Evolutionary conservation across 2,888 invertebrate species (phyloP), one percentile per base, ranked within the genome.

Genomic region (Nycteola revayana): DNA sequence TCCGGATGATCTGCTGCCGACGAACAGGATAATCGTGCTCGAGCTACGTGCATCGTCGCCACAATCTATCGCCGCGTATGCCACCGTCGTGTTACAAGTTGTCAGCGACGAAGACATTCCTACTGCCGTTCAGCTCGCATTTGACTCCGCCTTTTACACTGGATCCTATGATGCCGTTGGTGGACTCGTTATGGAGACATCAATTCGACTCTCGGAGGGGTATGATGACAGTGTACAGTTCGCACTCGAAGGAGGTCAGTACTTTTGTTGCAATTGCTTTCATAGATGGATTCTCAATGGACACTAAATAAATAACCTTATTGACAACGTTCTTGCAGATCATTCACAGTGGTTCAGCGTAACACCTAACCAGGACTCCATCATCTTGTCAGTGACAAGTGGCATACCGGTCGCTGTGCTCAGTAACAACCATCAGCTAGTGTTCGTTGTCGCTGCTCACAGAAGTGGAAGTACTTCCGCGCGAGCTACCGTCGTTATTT

Each of bases 181-280:
- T 7, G 49, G 49, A 6, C 34, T 64, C 6, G 10, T 23, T 1
- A 39, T 58, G 8, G 39, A 33, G 0, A 33, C 35, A 7, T 32
- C 43, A 1, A 52, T 63, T 9, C 28, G 32, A 1, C 29, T 63
- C 3, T 14, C 44, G 0, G 18, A 46, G 34, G 61, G 63, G 1
- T 56, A 49, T 33, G 57, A 58, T 18, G 38, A 40, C 1, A 41
- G 8, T n/a, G 58, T 63, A 4, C 11, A 35, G 10, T 60, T 62
- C 27, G 9, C 11, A n/a, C 37, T 66, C 0, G 54, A 59, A 36
- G 65, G 61, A 47, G 61, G 65, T 63, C 33, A 8, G 46, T 34
- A 11, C 29, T 3, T 9, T 10, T 10, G 7, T 9, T 24, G 32
- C 32, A n/a, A n/a, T n/a, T n/a, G n/a, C n/a, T n/a, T n/a, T n/a